These are phyloP conservation scores for Danio tinwini DNA, from an alignment of 2,797 vertebrate genomes.

Conservation along the genomic window DNA sequence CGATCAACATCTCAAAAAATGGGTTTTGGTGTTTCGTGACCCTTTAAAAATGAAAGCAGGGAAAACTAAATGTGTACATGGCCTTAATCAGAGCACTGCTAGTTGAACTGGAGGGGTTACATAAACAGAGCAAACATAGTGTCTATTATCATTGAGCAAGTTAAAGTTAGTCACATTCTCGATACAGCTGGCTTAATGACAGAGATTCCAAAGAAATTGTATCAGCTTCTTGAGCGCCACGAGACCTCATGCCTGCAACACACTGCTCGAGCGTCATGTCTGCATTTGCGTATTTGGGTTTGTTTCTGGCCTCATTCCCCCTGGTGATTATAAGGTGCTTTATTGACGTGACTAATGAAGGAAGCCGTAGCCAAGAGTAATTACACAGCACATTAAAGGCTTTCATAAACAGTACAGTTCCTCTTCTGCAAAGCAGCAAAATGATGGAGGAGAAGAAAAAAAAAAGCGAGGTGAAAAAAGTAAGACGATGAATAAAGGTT, in stretches of 20 bases:
- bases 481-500: conserved; percentile 54
- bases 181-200: background rate
- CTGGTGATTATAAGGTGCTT: conserved; percentile 76
- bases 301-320: conserved; percentile 60
- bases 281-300: conserved; percentile 35
- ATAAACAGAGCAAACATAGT: conserved; percentile 2
- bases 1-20: no score
- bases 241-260: background rate
- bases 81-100: background rate
- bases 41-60: no score
- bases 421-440: conserved; percentile 73
- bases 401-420: conserved; percentile 83
- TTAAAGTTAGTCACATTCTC: background rate
- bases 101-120: background rate
- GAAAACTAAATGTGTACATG: no score
- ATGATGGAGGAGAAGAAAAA: conserved; percentile 61
- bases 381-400: conserved; percentile 84
- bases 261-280: conserved; percentile 8
- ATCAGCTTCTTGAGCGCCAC: background rate
- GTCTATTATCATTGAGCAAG: background rate
- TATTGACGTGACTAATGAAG: conserved; percentile 81
- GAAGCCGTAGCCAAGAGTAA: conserved; percentile 78
- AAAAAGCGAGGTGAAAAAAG: conserved; percentile 64
- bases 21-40: no score
- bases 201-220: background rate